Evolutionary conservation across 2,797 vertebrate genomes (phyloP).

Genomic region (Holocentrus rufus): DNA sequence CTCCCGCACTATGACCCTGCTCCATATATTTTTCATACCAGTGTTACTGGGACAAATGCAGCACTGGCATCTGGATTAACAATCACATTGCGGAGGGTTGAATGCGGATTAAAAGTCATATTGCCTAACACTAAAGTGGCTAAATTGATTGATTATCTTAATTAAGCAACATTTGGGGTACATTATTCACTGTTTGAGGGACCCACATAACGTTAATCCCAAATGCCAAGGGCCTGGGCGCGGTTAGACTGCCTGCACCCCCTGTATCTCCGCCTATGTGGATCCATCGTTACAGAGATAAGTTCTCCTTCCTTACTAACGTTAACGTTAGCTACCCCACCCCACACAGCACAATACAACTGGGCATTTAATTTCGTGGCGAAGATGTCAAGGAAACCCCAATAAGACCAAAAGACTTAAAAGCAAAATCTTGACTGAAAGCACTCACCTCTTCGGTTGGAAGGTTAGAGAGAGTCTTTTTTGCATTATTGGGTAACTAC

Average conservation of each 20-base stretch:
- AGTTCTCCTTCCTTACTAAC: slow-evolving; percentile 74
- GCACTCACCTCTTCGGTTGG: background rate
- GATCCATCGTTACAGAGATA: slow-evolving; percentile 60
- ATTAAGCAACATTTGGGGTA: background rate
- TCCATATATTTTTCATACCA: slow-evolving; percentile 17
- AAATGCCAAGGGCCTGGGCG: slow-evolving; percentile 71
- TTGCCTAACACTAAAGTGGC: background rate
- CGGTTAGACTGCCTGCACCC: slow-evolving; percentile 67
- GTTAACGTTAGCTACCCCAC: slow-evolving; percentile 72
- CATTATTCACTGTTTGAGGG: slow-evolving; percentile 22
- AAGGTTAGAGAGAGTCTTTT: slow-evolving; percentile 11
- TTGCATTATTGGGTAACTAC: slow-evolving; percentile 7
- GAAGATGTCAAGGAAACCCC: slow-evolving; percentile 10
- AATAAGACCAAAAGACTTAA: background rate
- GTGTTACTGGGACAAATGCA: slow-evolving; percentile 49
- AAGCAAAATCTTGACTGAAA: background rate
- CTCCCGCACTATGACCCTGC: slow-evolving; percentile 4
- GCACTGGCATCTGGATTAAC: slow-evolving; percentile 28
- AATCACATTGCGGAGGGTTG: background rate
- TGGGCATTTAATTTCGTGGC: slow-evolving; percentile 33
- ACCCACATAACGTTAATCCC: background rate
- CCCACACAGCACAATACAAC: slow-evolving; percentile 49
- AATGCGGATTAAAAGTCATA: background rate
- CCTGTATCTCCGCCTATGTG: slow-evolving; percentile 54
- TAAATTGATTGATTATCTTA: background rate